Conservation (phyloP, 2,797 vertebrate species). For the Artibeus jamaicensis region DNA sequence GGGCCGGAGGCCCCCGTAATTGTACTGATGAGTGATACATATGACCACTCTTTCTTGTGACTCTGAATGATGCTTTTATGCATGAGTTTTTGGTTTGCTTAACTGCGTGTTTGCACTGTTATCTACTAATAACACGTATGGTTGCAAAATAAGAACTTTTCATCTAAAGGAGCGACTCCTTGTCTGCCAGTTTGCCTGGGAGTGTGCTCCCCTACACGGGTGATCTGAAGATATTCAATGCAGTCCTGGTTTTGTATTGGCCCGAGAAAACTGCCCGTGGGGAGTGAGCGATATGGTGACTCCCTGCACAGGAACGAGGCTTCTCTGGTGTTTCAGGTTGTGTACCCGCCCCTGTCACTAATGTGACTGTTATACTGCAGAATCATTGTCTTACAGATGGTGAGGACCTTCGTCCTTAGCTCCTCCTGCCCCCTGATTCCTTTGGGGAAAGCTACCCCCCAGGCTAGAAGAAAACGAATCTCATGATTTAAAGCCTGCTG, state of each 20-base stretch:
- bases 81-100: constrained; percentile 17
- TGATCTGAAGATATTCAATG: neutral
- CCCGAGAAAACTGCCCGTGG: neutral
- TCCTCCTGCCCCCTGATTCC: neutral
- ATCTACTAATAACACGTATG: neutral
- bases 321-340: neutral
- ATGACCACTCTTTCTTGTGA: neutral
- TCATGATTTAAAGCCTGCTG: neutral
- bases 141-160: neutral
- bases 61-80: neutral
- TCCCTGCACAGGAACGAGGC: neutral
- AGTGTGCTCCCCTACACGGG: neutral
- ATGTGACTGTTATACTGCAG: neutral
- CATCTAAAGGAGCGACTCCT: neutral
- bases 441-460: neutral
- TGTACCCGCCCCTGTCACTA: neutral
- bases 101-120: neutral
- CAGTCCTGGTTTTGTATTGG: neutral
- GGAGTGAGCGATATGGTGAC: neutral
- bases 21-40: neutral
- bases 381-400: neutral
- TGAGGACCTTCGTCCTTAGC: neutral
- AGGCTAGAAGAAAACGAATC: neutral
- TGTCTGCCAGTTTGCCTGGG: neutral
- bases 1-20: neutral